Conservation (phyloP, 1,140 invertebrate genomes). For the Caenorhabditis elegans region WBcel235 BX284604.4:7232001-7232500, state of each 20-base stretch:
- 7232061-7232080: constrained; percentile 48
- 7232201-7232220: constrained; percentile 48
- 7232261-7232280: constrained; percentile 43
- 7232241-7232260: constrained; percentile 40
- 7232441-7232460: not conserved
- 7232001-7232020: constrained; percentile 50
- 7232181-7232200: constrained; percentile 37
- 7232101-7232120: not conserved
- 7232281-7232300: not conserved
- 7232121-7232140: constrained; percentile 40
- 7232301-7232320: constrained; percentile 27
- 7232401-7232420: constrained; percentile 45
- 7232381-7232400: constrained; percentile 53
- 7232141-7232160: constrained; percentile 52
- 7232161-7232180: constrained; percentile 38
- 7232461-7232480: not conserved
- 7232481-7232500: not conserved
- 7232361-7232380: constrained; percentile 43
- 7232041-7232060: constrained; percentile 45
- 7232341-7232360: constrained; percentile 38
- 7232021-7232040: constrained; percentile 53
- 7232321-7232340: constrained; percentile 50
- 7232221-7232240: constrained; percentile 39
- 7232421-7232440: not conserved
- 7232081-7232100: not conserved